These are phyloP conservation scores for Paracanthobrama guichenoti DNA, from an alignment of 2,113 vertebrate genomes.

Conservation along the genomic window DNA sequence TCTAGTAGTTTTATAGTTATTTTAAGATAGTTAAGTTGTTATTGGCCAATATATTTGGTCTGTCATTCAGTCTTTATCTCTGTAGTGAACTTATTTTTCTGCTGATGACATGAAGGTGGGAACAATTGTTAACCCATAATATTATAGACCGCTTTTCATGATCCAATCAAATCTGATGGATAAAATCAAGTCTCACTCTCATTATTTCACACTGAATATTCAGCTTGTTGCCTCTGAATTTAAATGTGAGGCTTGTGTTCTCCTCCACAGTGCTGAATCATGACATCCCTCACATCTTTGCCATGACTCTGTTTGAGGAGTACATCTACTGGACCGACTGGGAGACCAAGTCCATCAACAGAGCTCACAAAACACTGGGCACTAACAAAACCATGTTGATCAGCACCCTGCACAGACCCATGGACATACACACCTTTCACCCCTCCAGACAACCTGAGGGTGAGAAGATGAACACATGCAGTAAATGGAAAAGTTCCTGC, in stretches of 20 bases:
- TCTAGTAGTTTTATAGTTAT: no score
- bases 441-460: slow-evolving; percentile 88
- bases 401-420: slow-evolving; percentile 93
- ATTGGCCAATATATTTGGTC: not conserved
- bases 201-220: not conserved
- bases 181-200: not conserved
- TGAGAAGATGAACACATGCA: slow-evolving; percentile 52
- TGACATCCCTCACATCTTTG: slow-evolving; percentile 98
- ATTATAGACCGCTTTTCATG: not conserved
- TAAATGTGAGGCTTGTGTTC: not conserved
- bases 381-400: slow-evolving; percentile 89
- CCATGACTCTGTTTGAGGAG: slow-evolving; percentile 95
- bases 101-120: not conserved
- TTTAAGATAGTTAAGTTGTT: not conserved
- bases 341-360: slow-evolving; percentile 98
- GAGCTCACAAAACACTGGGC: slow-evolving; percentile 91
- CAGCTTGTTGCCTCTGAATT: not conserved
- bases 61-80: not conserved
- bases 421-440: slow-evolving; percentile 97
- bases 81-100: not conserved
- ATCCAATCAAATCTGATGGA: not conserved
- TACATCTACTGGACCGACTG: slow-evolving; percentile 98
- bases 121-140: not conserved
- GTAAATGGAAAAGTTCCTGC: not conserved
- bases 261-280: slow-evolving; percentile 83